Base-by-base conservation (phyloP, 1,140 invertebrate species). In the Eubasilissa regina region DNA sequence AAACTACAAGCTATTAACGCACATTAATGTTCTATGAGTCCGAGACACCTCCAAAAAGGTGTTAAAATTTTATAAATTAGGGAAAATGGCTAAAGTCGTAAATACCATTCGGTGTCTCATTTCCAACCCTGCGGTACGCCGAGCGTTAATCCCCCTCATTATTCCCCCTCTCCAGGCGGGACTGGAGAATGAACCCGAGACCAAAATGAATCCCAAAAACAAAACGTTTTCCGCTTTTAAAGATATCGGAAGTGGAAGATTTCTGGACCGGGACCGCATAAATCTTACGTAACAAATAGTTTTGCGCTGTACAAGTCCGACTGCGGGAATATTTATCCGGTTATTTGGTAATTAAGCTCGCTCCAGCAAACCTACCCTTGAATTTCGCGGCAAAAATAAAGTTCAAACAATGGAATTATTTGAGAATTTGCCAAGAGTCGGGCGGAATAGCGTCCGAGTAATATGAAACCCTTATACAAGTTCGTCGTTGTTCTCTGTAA, bases 211-310 rank as follows among this genome's bases (percentile, higher is more conserved):
- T 0, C 1, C 8, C 19, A 3, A 25, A 21, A 62, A 62, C 25
- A 62, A 25, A 62, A 17, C 58, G 13, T 25, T 25, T 62, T 25
- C 58, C 6, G 12, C 19, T 10, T 13, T 35, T 25, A 62, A 35
- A 35, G 21, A 25, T 43, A 10, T 62, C 19, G 58, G 19, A 62
- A 62, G 25, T 35, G 12, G 25, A 25, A 62, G 25, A 25, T 25
- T 11, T 62, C 19, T 35, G 19, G 58, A 62, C 4, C 58, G 25
- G 58, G 25, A 62, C 58, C 58, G 25, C 58, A 62, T 62, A 62
- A 62, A 62, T 62, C 58, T 62, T 62, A 12, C 19, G 21, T 62
- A 62, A 62, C 58, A 62, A 62, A 62, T 62, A 62, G 58, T 62
- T 62, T 62, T 62, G 58, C 13, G 25, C 25, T 25, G 58, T 62